Evolutionary conservation across 2,113 vertebrate species (phyloP), one percentile per base, ranked within the genome.

Genomic region (Tenebrosternarchus preto): DNA sequence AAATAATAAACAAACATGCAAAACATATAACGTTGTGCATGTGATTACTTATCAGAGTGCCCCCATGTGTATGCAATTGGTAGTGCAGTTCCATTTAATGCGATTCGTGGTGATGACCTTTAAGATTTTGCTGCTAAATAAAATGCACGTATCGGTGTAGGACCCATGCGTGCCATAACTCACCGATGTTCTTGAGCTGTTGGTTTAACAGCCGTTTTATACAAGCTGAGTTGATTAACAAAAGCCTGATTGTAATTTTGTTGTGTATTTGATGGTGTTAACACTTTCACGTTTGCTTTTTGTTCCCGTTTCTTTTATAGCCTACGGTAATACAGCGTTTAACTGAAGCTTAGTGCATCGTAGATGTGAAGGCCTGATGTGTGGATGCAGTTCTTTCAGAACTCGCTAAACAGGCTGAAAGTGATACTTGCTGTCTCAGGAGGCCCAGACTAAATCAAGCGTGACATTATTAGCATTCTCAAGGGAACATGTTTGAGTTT

Each of bases 401-500:
- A 86, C 81, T 70, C 77, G 83, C 15, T 57, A 63, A 88, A 81
- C 85, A 67, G 77, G 87, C 85, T 89, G 89, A 91, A 92, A 92
- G 80, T 84, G 87, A 92, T 91, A 89, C 86, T 57, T 74, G 8
- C 31, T 61, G 82, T 85, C 84, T 83, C 78, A 80, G 83, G 87
- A 86, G 83, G 80, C 77, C 56, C 80, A 74, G 73, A 22, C 83
- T 76, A 85, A 92, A 86, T 76, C 87, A 89, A 91, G 85, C 86
- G 72, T 90, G 87, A 87, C 82, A 70, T 86, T 88, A 91, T 93
- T 91, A 88, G 87, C 89, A 88, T 90, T 90, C 88, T 90, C 82
- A 67, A 72, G 87, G 64, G 82, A 84, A 89, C 87, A 90, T 87
- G 84, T 91, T 89, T 90, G 82, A 88, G 87, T 83, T 87, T 73